A percentile compares a stretch with the other conserved stretches of the same genome.
phyloP scores from a whole-genome alignment of 2,113 vertebrate species.

The Noturus placidus region DNA sequence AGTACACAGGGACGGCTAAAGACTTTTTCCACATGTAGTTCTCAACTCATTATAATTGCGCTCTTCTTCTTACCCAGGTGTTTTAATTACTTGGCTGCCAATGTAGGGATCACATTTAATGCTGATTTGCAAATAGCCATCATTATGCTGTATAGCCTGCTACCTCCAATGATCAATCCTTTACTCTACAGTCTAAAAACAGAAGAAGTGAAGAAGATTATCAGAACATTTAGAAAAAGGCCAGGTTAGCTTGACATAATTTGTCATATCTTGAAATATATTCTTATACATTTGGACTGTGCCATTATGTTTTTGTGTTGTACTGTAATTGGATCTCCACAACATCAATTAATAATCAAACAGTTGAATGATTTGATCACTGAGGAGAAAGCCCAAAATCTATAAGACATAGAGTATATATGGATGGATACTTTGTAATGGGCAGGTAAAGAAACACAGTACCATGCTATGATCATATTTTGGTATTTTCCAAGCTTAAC shows the following conservation, averaged over 20 bases:
- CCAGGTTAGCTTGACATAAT: not conserved
- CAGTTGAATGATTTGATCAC: not conserved
- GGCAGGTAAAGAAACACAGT: not conserved
- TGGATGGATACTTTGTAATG: not conserved
- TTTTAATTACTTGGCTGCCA: conserved; percentile 61
- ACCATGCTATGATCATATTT: too few species aligned
- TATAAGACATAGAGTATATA: not conserved
- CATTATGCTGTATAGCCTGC: conserved; percentile 68
- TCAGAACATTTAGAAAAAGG: conserved; percentile 41
- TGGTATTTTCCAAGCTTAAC: not conserved
- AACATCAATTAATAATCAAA: too few species aligned
- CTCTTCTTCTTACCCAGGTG: conserved; percentile 71
- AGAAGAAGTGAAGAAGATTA: conserved; percentile 61
- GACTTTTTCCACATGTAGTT: conserved; percentile 66
- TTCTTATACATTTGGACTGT: not conserved
- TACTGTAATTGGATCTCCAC: not conserved
- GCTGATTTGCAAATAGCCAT: conserved; percentile 62
- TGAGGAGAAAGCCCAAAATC: not conserved
- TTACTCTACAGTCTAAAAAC: conserved; percentile 71
- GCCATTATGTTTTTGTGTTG: not conserved
- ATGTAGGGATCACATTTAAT: conserved; percentile 44
- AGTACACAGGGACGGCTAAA: conserved; percentile 40
- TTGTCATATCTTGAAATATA: not conserved
- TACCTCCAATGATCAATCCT: conserved; percentile 69
- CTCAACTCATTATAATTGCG: conserved; percentile 68